A percentile compares a stretch with the other conserved stretches of the same genome.
Evolutionary conservation across 2,888 invertebrate genomes (phyloP).

Genomic region (Drosophila mayaguana): DNA sequence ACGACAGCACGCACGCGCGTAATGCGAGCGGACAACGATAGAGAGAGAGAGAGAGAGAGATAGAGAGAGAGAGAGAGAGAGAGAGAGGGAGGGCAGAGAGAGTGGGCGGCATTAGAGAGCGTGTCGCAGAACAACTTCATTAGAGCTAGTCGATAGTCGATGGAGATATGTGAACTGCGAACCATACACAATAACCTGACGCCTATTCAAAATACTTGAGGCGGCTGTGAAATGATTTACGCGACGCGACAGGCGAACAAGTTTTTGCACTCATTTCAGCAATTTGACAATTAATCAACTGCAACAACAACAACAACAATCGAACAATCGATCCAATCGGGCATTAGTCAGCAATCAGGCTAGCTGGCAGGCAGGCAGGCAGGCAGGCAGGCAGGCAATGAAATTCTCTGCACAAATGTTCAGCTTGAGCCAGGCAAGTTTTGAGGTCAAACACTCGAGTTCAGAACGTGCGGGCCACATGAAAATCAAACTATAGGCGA

Average conservation of each 20-base stretch:
- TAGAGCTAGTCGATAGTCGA: slow-evolving; percentile 39
- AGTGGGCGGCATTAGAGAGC: slow-evolving; percentile 33
- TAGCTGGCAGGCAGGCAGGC: slow-evolving; percentile 38
- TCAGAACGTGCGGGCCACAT: slow-evolving; percentile 70
- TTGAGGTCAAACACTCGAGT: slow-evolving; percentile 69
- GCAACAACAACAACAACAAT: slow-evolving; percentile 58
- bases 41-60: background rate
- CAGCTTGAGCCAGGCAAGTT: slow-evolving; percentile 40
- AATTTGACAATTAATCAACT: slow-evolving; percentile 81
- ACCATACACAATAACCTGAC: slow-evolving; percentile 23
- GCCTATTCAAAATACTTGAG: slow-evolving; percentile 32
- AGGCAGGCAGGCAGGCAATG: slow-evolving; percentile 51
- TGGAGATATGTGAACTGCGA: slow-evolving; percentile 47
- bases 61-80: background rate
- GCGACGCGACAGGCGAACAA: slow-evolving; percentile 72
- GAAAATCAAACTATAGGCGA: slow-evolving; percentile 54
- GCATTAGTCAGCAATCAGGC: slow-evolving; percentile 68
- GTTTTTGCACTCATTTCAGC: slow-evolving; percentile 81
- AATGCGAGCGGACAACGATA: slow-evolving; percentile 33
- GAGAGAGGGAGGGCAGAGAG: too few relatives aligned
- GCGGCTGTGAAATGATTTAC: slow-evolving; percentile 69
- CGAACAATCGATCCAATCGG: slow-evolving; percentile 56
- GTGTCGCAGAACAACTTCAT: slow-evolving; percentile 57
- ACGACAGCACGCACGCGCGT: slow-evolving; percentile 79
- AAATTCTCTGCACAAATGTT: slow-evolving; percentile 60